Evolutionary conservation across 30 jellyfish, hydroid and myxozoan genomes (phyloP), one percentile per base, ranked within the genome.

Genomic region (Chrysaora quinquecirrha): DNA sequence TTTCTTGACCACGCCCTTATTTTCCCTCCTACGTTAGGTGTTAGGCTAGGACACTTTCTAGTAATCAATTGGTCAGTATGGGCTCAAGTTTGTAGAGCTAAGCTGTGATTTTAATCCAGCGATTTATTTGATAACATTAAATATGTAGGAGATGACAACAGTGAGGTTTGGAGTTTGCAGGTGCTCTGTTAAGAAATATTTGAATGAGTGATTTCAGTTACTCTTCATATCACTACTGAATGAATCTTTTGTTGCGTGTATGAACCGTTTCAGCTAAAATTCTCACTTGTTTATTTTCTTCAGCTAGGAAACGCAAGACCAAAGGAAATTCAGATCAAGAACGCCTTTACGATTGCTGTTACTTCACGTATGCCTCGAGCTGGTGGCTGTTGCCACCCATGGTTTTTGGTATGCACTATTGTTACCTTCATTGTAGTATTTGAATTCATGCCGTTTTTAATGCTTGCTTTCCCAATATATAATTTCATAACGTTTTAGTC

Each of bases 101-200:
- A 11, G 30, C 14, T 25, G 54, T 60, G 76, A 30, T 52, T 52
- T 52, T 49, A 64, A 80, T 80, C 83, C 64, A 25, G 11, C 47
- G 76, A 80, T 64, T 64, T 73, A 7, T 23, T 69, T 80, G 76
- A 80, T 80, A 66, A 31, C 90, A 80, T 80, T 80, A 80, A 80
- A 80, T 38, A 80, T 80, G 90, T 32, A 80, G 83, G 90, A 80
- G 82, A 16, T 72, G 74, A 58, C 16, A 38, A 65, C 19, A 62
- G 76, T 28, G 83, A 67, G 83, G 90, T 71, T 61, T 1, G 67
- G 63, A 4, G 24, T 30, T n/a, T 60, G 71, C 90, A 80, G 90
- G 90, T 80, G 90, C 83, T 66, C 75, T 56, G 75, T 63, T 80
- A 49, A 35, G 71, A 10, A 67, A 1, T 19, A 21, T 22, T 52